Percentiles rank a stretch among this genome's conserved stretches.
Conservation (phyloP, 2,888 invertebrate species). For the Drosophila sordidula region DNA sequence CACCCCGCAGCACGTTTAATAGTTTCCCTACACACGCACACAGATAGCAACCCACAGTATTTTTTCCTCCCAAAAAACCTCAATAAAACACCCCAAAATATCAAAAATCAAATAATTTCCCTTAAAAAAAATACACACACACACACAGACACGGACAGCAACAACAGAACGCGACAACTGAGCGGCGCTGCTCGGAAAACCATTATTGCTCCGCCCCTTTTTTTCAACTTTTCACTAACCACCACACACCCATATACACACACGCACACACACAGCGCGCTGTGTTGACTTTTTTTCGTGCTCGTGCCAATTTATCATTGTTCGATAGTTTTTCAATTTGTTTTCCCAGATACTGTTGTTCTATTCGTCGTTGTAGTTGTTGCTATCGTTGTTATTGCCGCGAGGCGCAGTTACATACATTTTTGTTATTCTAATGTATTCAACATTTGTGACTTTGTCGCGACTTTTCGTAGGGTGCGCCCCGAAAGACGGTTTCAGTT, state of each 20-base stretch:
- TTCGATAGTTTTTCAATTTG: constrained; percentile 81
- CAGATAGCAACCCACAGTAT: constrained; percentile 55
- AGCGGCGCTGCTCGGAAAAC: constrained; percentile 77
- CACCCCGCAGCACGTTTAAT: constrained; percentile 68
- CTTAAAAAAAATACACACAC: constrained; percentile 83
- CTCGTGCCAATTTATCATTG: constrained; percentile 81
- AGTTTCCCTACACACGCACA: constrained; percentile 60
- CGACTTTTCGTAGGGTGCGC: constrained; percentile 48
- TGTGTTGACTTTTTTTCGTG: constrained; percentile 51
- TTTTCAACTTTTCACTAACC: constrained; percentile 74
- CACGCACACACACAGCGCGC: constrained; percentile 21
- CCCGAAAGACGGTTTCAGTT: constrained; percentile 18
- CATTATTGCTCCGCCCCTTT: constrained; percentile 83
- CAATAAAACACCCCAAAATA: constrained; percentile 85
- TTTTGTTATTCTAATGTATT: constrained; percentile 64
- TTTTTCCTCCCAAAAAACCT: constrained; percentile 75
- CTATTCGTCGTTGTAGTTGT: constrained; percentile 28
- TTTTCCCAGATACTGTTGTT: constrained; percentile 59
- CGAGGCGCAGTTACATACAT: constrained; percentile 32
- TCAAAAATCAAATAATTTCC: constrained; percentile 84
- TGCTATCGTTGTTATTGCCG: constrained; percentile 23
- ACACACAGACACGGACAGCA: constrained; percentile 31
- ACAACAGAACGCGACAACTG: constrained; percentile 52
- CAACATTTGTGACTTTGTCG: constrained; percentile 56
- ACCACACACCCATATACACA: constrained; percentile 52